A percentile compares a stretch with the other conserved stretches of the same genome.
phyloP scores from a whole-genome alignment of 2,113 vertebrate genomes.

The Amazona guildingii region DNA sequence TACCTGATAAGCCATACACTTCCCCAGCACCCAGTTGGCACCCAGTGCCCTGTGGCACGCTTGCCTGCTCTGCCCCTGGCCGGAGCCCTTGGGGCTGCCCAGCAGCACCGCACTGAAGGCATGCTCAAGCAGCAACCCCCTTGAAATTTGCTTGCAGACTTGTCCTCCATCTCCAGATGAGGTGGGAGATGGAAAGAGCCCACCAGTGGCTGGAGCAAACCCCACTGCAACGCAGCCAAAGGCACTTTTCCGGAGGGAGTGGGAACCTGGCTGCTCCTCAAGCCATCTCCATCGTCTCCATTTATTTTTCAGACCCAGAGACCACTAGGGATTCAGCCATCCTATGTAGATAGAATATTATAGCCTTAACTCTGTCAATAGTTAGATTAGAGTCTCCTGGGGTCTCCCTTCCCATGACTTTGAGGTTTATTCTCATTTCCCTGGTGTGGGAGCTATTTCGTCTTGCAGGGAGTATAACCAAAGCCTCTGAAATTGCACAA shows the following conservation, averaged over 20 bases:
- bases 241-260: neutral
- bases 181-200: neutral
- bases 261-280: neutral
- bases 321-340: constrained; percentile 71
- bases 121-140: neutral
- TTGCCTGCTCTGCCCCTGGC: neutral
- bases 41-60: neutral
- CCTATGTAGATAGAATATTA: constrained; percentile 71
- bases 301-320: constrained; percentile 34
- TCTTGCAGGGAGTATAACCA: neutral
- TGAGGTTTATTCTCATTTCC: neutral
- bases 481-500: neutral
- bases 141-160: neutral
- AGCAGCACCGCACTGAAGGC: neutral
- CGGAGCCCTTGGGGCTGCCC: accelerated
- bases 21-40: neutral
- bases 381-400: constrained; percentile 60
- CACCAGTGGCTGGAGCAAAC: neutral
- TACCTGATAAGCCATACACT: constrained; percentile 63
- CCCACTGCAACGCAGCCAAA: neutral
- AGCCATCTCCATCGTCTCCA: neutral
- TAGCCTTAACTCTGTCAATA: constrained; percentile 75
- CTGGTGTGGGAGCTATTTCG: neutral
- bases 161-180: neutral
- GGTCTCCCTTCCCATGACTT: neutral